Evolutionary conservation across 1,140 invertebrate species (phyloP), one percentile per base, ranked within the genome.

Genomic region (Drosophila watanabei): DNA sequence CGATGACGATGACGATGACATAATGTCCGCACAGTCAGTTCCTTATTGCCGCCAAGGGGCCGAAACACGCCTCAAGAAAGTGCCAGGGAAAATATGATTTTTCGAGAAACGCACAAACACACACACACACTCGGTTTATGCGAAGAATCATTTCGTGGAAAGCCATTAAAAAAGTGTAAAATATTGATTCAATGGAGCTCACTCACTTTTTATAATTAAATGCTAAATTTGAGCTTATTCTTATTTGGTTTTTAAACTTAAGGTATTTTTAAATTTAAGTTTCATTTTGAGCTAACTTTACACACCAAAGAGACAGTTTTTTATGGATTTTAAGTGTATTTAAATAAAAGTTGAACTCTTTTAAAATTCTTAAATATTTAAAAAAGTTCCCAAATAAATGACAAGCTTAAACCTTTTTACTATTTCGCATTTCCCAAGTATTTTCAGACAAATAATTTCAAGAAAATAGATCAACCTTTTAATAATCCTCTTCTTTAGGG

Each of bases 21-120:
- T 73, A 73, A 78, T 78, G 73, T 73, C 56, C 70, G 69, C 69
- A 73, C 68, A 51, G 37, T 60, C 52, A 79, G 75, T 79, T 79
- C 75, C 76, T 79, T 79, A 79, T 79, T 79, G 63, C 75, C 39
- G 39, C 51, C 43, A 73, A 28, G 49, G 52, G 51, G 41, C 37
- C 18, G 33, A 28, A 45, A 32, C 62, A 77, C 56, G 57, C 75
- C 63, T 68, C 64, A 54, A 61, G 64, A 79, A 79, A 79, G 73
- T 78, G 75, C 75, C 76, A 78, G 75, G 59, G 61, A 77, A 77
- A 76, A 76, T 73, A 60, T 73, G 68, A 71, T 49, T 71, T 71
- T 59, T 30, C 32, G n/a, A 46, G 32, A 41, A 39, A 28, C 14
- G 0, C 10, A 33, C 51, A 56, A n/a, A 52, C n/a, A 35, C 51